These are phyloP conservation scores for Zaprionus inermis DNA, from an alignment of 1,140 invertebrate genomes.

Conservation along the genomic window DNA sequence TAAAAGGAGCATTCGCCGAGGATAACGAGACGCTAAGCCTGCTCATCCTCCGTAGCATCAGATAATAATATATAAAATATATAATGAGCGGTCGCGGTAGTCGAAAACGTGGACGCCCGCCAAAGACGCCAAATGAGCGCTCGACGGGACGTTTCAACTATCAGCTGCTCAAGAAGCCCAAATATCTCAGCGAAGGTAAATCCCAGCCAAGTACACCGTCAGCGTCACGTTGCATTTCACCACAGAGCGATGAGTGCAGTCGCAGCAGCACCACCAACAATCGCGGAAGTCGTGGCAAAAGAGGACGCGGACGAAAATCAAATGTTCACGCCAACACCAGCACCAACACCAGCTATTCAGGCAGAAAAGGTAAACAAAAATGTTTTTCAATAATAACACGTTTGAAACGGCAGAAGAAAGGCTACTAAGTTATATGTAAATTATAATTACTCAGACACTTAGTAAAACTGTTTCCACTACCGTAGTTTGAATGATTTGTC, in stretches of 20 bases:
- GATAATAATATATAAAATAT: constrained; percentile 15
- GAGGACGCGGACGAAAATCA: constrained; percentile 85
- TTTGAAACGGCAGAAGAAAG: not conserved
- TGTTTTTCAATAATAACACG: too few species aligned
- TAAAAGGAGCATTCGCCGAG: constrained; percentile 2
- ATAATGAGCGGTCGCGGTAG: constrained; percentile 88
- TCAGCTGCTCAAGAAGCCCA: constrained; percentile 95
- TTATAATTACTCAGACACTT: not conserved
- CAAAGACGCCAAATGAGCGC: constrained; percentile 93
- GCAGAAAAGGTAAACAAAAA: constrained; percentile 85
- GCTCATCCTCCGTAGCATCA: not conserved
- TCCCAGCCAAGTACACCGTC: constrained; percentile 90
- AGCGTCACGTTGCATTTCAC: constrained; percentile 89
- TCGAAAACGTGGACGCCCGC: constrained; percentile 93
- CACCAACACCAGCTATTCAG: constrained; percentile 83
- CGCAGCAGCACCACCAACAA: constrained; percentile 86
- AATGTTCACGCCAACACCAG: constrained; percentile 65
- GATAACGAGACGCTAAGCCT: constrained; percentile 1
- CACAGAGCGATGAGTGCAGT: constrained; percentile 88
- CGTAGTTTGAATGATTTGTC: not conserved
- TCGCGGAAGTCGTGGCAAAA: constrained; percentile 79
- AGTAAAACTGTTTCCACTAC: not conserved
- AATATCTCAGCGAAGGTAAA: constrained; percentile 91
- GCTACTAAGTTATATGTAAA: not conserved
- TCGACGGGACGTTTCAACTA: constrained; percentile 93